Evolutionary conservation across 2,888 invertebrate species (phyloP).

Genomic region (Bombylius discolor): DNA sequence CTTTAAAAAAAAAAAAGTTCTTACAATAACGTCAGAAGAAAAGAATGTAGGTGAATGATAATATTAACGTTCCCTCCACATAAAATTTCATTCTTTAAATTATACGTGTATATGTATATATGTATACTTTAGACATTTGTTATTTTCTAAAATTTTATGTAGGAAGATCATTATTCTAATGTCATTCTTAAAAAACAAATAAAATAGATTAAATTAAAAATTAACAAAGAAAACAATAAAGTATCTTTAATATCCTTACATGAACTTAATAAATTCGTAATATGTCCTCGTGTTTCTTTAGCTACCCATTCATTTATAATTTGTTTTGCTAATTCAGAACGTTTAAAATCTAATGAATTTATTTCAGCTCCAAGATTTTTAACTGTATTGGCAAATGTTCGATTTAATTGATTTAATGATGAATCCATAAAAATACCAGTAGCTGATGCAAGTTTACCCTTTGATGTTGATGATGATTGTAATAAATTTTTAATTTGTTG

Average conservation of each 20-base stretch:
- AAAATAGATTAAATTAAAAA: too few relatives aligned
- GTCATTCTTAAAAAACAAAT: too few relatives aligned
- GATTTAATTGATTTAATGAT: conserved; percentile 6
- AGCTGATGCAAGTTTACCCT: conserved; percentile 14
- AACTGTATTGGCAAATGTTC: conserved; percentile 7
- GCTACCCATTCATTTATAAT: conserved; percentile 49
- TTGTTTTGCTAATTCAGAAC: conserved; percentile 33
- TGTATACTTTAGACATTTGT: too few relatives aligned
- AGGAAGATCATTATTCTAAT: too few relatives aligned
- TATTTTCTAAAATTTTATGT: too few relatives aligned
- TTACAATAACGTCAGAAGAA: too few relatives aligned
- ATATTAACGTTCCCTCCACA: too few relatives aligned
- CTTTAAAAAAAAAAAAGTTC: too few relatives aligned
- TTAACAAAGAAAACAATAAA: too few relatives aligned
- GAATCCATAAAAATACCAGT: conserved; percentile 17
- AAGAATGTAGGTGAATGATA: too few relatives aligned
- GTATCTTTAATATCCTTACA: conserved; percentile 26
- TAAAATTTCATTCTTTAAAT: too few relatives aligned
- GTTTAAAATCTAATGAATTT: conserved; percentile 39
- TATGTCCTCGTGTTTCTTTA: conserved; percentile 42
- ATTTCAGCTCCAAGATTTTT: conserved; percentile 26
- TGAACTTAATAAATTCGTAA: conserved; percentile 41
- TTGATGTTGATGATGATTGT: neutral
- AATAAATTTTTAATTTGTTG: neutral
- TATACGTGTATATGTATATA: too few relatives aligned